These are phyloP conservation scores for Peromyscus aztecus DNA, from an alignment of 2,797 vertebrate genomes.

Conservation along the genomic window DNA sequence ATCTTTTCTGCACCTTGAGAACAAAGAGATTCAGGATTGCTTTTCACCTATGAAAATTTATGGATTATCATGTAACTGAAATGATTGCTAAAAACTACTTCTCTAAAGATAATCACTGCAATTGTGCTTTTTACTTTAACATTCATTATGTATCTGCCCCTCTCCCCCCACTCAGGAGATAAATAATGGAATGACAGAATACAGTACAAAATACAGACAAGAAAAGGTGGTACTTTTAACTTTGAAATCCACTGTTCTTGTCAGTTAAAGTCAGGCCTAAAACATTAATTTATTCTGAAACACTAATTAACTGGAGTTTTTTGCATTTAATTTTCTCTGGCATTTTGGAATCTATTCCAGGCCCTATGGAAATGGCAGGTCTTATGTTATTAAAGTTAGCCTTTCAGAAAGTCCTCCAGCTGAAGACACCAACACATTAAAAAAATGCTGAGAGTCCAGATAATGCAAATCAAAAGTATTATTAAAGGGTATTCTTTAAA, in stretches of 20 bases:
- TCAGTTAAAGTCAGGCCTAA: slow-evolving; percentile 76
- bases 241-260: slow-evolving; percentile 74
- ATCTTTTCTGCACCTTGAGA: background rate
- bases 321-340: slow-evolving; percentile 84
- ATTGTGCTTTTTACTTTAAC: slow-evolving; percentile 63
- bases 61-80: slow-evolving; percentile 26
- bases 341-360: slow-evolving; percentile 77
- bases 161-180: background rate
- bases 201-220: slow-evolving; percentile 53
- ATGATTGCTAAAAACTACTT: background rate
- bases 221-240: slow-evolving; percentile 61
- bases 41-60: slow-evolving; percentile 24
- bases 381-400: slow-evolving; percentile 84
- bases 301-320: slow-evolving; percentile 82
- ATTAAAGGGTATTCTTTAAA: slow-evolving; percentile 73
- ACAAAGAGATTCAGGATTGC: background rate
- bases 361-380: slow-evolving; percentile 77
- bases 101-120: slow-evolving; percentile 35
- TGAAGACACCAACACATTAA: slow-evolving; percentile 73
- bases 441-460: slow-evolving; percentile 76
- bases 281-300: slow-evolving; percentile 85
- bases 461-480: slow-evolving; percentile 70
- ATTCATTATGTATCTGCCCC: slow-evolving; percentile 2
- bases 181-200: slow-evolving; percentile 52
- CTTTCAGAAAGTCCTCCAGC: slow-evolving; percentile 80